Percentiles rank a stretch among this genome's conserved stretches.
Evolutionary conservation across 2,113 vertebrate genomes (phyloP).

Genomic region (Calonectris borealis): DNA sequence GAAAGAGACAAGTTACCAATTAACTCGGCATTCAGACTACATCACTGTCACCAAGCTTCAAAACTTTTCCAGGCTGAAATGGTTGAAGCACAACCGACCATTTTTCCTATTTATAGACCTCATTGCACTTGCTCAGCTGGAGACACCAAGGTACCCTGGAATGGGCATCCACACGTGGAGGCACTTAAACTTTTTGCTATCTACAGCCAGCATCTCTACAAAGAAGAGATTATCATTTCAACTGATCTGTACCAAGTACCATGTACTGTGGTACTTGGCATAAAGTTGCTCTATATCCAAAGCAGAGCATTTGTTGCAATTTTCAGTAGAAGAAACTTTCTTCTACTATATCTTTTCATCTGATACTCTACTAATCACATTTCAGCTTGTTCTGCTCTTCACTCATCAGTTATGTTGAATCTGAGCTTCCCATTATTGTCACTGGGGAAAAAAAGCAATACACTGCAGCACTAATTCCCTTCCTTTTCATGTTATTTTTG

Average conservation of each 20-base stretch:
- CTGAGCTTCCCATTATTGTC: background rate
- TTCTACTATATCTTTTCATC: background rate
- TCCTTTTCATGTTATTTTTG: background rate
- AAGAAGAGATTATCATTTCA: background rate
- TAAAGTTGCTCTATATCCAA: background rate
- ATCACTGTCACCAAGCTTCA: background rate
- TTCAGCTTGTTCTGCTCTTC: background rate
- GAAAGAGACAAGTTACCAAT: background rate
- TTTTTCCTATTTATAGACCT: background rate
- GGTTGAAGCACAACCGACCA: accelerated
- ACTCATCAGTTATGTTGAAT: background rate
- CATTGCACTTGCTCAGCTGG: background rate
- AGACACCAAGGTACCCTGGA: background rate
- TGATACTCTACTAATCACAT: background rate
- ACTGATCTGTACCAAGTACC: too few relatives aligned
- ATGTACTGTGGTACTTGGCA: background rate
- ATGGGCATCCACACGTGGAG: accelerated
- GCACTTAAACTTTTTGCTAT: too few relatives aligned
- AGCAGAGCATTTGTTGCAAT: background rate
- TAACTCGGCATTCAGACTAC: background rate
- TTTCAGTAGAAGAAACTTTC: background rate
- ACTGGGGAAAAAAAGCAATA: background rate
- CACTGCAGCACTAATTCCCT: background rate
- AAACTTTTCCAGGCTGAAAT: background rate
- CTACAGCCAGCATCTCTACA: background rate